Conservation (phyloP, 1,140 invertebrate genomes). For the Papilio machaon region DNA sequence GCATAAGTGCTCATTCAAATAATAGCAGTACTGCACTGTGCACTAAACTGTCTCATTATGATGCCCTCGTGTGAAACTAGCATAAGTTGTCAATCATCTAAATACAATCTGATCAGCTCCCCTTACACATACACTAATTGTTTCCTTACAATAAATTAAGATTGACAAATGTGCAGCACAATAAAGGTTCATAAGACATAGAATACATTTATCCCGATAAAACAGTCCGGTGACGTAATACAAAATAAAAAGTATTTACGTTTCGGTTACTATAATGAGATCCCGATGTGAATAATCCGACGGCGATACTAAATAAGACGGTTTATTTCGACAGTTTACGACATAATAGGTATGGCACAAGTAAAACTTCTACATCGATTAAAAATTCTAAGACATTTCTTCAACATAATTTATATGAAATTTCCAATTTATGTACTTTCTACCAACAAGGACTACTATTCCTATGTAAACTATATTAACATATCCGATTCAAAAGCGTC, state of each 20-base stretch:
- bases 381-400: no score
- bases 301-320: constrained; percentile 53
- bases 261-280: constrained; percentile 14
- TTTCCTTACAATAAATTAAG: constrained; percentile 66
- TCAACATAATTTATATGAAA: no score
- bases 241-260: neutral
- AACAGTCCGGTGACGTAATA: constrained; percentile 20
- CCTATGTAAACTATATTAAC: no score
- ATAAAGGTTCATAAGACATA: constrained; percentile 37
- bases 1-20: no score
- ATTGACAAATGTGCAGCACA: constrained; percentile 69
- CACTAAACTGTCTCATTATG: neutral
- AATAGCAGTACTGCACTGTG: no score
- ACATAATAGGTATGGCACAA: neutral
- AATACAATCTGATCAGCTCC: constrained; percentile 60
- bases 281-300: constrained; percentile 58
- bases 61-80: neutral
- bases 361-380: neutral
- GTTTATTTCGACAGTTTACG: neutral
- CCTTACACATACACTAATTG: constrained; percentile 59
- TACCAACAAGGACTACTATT: no score
- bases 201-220: constrained; percentile 18
- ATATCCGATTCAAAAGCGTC: no score
- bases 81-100: neutral
- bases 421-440: no score